Evolutionary conservation across 1,140 invertebrate species (phyloP).

Genomic region (Drosophila guanche): DNA sequence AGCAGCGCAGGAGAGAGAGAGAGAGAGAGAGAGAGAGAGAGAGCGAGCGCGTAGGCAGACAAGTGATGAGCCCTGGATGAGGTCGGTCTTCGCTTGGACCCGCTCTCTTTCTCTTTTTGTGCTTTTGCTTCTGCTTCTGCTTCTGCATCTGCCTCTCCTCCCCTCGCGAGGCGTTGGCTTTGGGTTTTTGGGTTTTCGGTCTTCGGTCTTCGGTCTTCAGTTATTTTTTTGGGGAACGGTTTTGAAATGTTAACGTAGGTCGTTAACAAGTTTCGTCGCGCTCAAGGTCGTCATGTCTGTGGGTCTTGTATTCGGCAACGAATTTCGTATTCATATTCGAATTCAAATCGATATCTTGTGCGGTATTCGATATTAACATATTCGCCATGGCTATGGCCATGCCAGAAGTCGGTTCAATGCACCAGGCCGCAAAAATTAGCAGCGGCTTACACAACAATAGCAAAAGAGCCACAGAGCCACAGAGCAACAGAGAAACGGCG

Average conservation of each 20-base stretch:
- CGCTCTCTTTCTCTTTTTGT: background rate
- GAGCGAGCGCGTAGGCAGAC: background rate
- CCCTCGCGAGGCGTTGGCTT: conserved; percentile 38
- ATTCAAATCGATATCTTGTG: conserved; percentile 3
- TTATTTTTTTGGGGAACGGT: conserved; percentile 9
- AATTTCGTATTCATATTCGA: conserved; percentile 25
- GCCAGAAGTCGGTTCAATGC: conserved; percentile 49
- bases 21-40: conserved; percentile 27
- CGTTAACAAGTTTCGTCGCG: conserved; percentile 64
- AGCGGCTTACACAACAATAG: conserved; percentile 45
- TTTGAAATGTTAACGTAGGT: conserved; percentile 72
- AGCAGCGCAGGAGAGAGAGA: conserved; percentile 17
- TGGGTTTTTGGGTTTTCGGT: conserved; percentile 4
- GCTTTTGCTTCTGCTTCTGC: background rate
- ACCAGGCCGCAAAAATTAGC: conserved; percentile 47
- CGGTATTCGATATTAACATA: conserved; percentile 3
- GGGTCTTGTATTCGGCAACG: conserved; percentile 22
- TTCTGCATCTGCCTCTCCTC: background rate
- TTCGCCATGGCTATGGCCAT: background rate
- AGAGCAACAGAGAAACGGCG: conserved; percentile 11
- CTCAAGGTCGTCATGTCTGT: conserved; percentile 38
- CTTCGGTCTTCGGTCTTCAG: conserved; percentile 19
- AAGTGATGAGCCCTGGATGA: conserved; percentile 32
- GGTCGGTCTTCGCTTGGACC: background rate
- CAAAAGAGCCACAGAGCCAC: conserved; percentile 2